A percentile compares a stretch with the other conserved stretches of the same genome.
These are phyloP conservation scores for Gavia stellata DNA, from an alignment of 2,113 vertebrate species.

Conservation along the genomic window DNA sequence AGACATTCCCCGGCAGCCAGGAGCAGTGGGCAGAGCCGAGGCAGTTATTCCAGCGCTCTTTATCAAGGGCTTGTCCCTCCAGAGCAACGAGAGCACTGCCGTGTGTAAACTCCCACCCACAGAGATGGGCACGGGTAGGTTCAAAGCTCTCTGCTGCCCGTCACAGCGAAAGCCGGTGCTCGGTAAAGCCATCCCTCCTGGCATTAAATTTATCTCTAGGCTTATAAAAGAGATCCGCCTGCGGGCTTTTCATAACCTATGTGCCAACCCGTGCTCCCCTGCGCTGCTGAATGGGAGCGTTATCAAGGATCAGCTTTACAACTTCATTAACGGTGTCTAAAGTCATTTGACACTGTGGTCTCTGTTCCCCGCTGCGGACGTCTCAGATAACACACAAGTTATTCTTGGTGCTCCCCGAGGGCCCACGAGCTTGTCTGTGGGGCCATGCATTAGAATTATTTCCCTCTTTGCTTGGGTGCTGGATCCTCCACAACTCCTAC, in stretches of 20 bases:
- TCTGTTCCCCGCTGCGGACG: rapidly evolving
- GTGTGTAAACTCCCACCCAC: too few relatives aligned
- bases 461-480: background rate
- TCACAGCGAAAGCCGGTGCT: rapidly evolving
- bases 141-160: background rate
- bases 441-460: background rate
- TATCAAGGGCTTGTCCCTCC: background rate
- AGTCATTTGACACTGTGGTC: background rate
- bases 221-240: background rate
- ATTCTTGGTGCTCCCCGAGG: rapidly evolving
- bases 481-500: background rate
- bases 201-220: background rate
- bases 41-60: rapidly evolving
- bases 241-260: rapidly evolving
- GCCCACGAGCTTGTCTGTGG: rapidly evolving
- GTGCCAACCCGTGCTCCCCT: rapidly evolving
- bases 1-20: rapidly evolving
- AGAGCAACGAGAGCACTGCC: background rate
- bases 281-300: rapidly evolving
- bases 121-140: background rate
- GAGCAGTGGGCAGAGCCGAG: background rate
- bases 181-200: rapidly evolving
- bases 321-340: background rate
- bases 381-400: background rate
- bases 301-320: background rate